Evolutionary conservation across 1,140 invertebrate species (phyloP).

Genomic region (Melanaphis sacchari): DNA sequence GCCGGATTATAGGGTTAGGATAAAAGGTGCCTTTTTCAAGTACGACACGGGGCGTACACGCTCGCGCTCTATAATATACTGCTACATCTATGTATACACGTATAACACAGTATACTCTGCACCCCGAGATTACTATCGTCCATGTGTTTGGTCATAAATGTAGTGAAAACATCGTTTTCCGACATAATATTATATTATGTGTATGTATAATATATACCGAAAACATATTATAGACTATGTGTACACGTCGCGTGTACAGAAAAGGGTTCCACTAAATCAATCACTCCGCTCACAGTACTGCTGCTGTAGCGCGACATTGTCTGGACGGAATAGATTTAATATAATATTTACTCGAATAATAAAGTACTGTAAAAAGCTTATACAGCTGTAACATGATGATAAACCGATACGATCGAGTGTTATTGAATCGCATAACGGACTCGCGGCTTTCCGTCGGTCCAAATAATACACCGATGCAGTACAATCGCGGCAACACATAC

Average conservation of each 20-base stretch:
- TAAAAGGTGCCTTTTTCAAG: constrained; percentile 40
- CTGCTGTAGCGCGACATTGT: not conserved
- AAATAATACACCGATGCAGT: not conserved
- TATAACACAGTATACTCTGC: not conserved
- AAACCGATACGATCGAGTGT: constrained; percentile 25
- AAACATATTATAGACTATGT: constrained; percentile 4
- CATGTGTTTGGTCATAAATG: constrained; percentile 34
- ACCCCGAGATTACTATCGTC: constrained; percentile 33
- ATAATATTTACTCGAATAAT: constrained; percentile 11
- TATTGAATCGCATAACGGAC: not conserved
- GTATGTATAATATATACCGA: not conserved
- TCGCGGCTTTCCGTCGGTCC: not conserved
- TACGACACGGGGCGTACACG: constrained; percentile 5
- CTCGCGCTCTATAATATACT: not conserved
- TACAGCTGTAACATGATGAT: constrained; percentile 21
- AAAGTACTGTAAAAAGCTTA: not conserved
- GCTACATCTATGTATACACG: not conserved
- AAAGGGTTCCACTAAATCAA: constrained; percentile 57
- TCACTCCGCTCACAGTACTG: not conserved
- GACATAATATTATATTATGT: not conserved
- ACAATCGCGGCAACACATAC: not conserved
- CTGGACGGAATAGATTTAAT: not conserved
- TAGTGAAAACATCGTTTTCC: constrained; percentile 45
- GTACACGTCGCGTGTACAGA: not conserved
- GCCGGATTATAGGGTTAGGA: constrained; percentile 46